These are phyloP conservation scores for Parnassius smintheus DNA, from an alignment of 2,888 invertebrate genomes.

Conservation along the genomic window DNA sequence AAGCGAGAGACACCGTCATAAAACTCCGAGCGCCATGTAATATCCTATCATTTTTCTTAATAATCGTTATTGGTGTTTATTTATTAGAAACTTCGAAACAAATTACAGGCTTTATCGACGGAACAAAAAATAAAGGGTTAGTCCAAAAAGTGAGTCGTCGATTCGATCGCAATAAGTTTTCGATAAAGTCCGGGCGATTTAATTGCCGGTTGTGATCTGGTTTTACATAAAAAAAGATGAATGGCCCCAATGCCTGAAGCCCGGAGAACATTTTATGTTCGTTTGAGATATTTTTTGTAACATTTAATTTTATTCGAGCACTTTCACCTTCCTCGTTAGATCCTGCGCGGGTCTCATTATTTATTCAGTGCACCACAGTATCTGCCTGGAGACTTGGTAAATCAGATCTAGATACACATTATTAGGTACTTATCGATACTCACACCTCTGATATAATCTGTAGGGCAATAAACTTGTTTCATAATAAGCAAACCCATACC, in stretches of 20 bases:
- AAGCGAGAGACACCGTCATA: slow-evolving; percentile 65
- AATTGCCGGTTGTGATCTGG: slow-evolving; percentile 80
- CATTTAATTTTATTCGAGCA: slow-evolving; percentile 54
- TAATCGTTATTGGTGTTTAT: slow-evolving; percentile 81
- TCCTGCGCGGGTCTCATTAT: slow-evolving; percentile 53
- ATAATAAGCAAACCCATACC: slow-evolving; percentile 20
- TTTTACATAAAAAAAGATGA: slow-evolving; percentile 80
- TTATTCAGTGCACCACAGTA: slow-evolving; percentile 58
- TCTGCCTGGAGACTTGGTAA: slow-evolving; percentile 55
- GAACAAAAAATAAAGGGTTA: slow-evolving; percentile 78
- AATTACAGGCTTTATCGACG: slow-evolving; percentile 78
- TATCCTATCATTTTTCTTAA: slow-evolving; percentile 80
- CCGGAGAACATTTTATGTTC: slow-evolving; percentile 67
- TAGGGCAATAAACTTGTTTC: slow-evolving; percentile 41
- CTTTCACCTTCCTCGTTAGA: slow-evolving; percentile 70
- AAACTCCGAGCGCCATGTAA: slow-evolving; percentile 65
- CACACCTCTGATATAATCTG: slow-evolving; percentile 44
- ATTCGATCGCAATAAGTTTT: slow-evolving; percentile 79
- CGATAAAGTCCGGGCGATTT: slow-evolving; percentile 79
- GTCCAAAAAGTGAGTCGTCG: slow-evolving; percentile 79
- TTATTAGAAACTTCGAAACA: slow-evolving; percentile 76
- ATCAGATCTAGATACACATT: slow-evolving; percentile 68
- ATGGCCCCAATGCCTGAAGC: slow-evolving; percentile 72
- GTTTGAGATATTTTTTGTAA: slow-evolving; percentile 54
- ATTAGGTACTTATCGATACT: slow-evolving; percentile 48